Conservation (phyloP, 2,888 invertebrate genomes). For the Amphipoea lucens region DNA sequence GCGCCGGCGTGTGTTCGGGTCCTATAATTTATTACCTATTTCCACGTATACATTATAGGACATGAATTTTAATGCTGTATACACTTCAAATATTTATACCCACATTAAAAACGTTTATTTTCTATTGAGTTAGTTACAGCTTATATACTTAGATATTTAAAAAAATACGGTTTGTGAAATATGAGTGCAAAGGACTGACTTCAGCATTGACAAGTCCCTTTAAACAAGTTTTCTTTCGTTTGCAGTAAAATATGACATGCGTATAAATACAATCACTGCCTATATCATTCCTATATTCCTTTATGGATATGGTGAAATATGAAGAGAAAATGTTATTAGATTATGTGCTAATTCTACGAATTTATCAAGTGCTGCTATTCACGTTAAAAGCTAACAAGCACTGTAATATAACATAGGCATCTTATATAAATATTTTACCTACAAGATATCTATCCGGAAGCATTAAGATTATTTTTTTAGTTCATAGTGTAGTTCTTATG, state of each 20-base stretch:
- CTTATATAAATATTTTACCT: constrained; percentile 33
- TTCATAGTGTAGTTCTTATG: constrained; percentile 18
- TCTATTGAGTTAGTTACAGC: constrained; percentile 11
- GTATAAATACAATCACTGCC: constrained; percentile 35
- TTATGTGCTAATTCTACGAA: constrained; percentile 37
- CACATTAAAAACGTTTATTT: constrained; percentile 6
- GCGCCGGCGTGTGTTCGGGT: constrained; percentile 20
- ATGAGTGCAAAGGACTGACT: neutral
- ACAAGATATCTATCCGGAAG: constrained; percentile 19
- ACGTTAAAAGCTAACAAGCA: constrained; percentile 3
- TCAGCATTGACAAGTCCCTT: neutral
- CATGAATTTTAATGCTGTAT: constrained; percentile 25
- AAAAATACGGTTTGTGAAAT: constrained; percentile 8
- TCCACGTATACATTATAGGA: constrained; percentile 29
- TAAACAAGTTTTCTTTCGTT: neutral
- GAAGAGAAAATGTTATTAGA: constrained; percentile 1
- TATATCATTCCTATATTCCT: neutral
- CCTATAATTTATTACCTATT: constrained; percentile 29
- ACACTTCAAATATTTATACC: constrained; percentile 22
- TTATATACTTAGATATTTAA: neutral
- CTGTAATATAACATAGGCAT: constrained; percentile 16
- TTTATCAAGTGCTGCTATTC: constrained; percentile 25
- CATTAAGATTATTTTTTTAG: constrained; percentile 17
- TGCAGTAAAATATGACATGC: neutral
- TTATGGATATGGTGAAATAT: neutral